Evolutionary conservation across 2,113 vertebrate genomes (phyloP), one percentile per base, ranked within the genome.

Genomic region (Orthonyx spaldingii): DNA sequence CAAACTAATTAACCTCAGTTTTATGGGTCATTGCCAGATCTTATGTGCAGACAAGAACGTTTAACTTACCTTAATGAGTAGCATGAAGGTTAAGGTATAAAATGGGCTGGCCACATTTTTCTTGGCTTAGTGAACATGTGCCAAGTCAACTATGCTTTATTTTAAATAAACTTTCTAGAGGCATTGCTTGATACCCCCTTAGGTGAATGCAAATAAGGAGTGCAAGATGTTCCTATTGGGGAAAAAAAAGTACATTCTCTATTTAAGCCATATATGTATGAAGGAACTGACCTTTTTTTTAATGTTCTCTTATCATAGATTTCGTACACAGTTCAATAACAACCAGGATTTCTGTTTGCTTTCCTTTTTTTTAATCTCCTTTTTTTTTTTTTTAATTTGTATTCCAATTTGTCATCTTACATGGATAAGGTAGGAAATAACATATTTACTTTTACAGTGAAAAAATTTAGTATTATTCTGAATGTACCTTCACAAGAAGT

Each of bases 1-100:
- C 71, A 27, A 44, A 53, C 22, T 75, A 94, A 96, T 95, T 95
- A 96, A 81, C 93, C 85, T 66, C 66, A 22, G 3, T 87, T 96
- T 94, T 75, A 74, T 78, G 90, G 94, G 76, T 95, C 94, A 81
- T 35, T 92, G 64, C 68, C 64, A 88, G 41, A 90, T 92, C 76
- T 66, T 52, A 68, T 17, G 35, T 60, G 88, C 68, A 90, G 85
- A 60, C 69, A 88, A 88, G 60, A 94, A 56, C 1, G 0, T 69
- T 94, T 89, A 77, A 80, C 64, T 90, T 80, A 85, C 63, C 59
- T 89, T 88, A 90, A 94, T 88, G 79, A 75, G 64, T 66, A 86
- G 47, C 33, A 80, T 74, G 68, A 89, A 95, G 64, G 85, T 93
- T 88, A 71, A 81, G 64, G 76, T 70, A 84, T 70, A 52, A 56